phyloP scores from a whole-genome alignment of 2,113 vertebrate species.

The Anas platyrhynchos region DNA sequence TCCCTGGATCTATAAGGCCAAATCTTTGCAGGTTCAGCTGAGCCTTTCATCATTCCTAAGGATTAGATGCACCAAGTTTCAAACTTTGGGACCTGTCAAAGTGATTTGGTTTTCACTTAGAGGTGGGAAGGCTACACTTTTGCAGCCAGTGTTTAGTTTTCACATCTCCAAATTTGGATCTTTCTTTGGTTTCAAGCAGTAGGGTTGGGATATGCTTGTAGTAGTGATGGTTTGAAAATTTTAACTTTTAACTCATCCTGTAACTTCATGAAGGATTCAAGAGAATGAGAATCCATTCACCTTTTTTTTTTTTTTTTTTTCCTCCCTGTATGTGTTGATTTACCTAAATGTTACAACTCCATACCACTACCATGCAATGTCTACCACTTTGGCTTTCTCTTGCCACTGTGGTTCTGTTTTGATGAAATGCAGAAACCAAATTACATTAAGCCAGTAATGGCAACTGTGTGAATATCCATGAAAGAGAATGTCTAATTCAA shows the following conservation, averaged over 20 bases:
- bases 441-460: neutral
- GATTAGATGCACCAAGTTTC: neutral
- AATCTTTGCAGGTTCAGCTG: neutral
- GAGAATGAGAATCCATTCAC: neutral
- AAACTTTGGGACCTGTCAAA: neutral
- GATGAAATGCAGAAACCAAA: neutral
- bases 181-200: neutral
- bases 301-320: neutral
- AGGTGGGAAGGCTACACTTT: neutral
- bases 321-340: neutral
- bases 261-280: neutral
- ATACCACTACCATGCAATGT: neutral
- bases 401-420: neutral
- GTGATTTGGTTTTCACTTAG: neutral
- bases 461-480: neutral
- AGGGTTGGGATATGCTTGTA: neutral
- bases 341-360: neutral
- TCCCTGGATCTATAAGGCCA: neutral
- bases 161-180: neutral
- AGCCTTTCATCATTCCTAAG: neutral
- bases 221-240: neutral
- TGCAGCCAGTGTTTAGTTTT: neutral
- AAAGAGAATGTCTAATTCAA: neutral
- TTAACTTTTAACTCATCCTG: neutral
- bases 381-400: neutral